These are phyloP conservation scores for Scrobipalpa costella DNA, from an alignment of 2,888 invertebrate species.

Conservation along the genomic window DNA sequence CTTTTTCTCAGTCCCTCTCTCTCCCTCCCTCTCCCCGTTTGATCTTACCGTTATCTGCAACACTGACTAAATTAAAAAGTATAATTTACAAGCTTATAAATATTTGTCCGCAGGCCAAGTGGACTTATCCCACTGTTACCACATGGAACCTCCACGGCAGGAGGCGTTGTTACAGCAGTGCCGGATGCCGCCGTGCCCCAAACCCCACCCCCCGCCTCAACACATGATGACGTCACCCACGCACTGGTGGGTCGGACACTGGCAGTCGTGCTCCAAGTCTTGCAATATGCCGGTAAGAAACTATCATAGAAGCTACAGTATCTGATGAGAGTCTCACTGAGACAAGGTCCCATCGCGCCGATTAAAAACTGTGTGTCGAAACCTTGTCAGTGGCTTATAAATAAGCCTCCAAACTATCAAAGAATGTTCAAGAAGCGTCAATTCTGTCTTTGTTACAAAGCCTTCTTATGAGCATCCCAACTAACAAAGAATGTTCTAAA, in stretches of 20 bases:
- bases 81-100: no score
- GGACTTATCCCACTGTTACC: slow-evolving; percentile 82
- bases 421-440: background rate
- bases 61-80: no score
- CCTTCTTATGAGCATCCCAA: no score
- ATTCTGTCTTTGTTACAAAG: no score
- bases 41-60: no score
- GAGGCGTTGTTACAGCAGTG: slow-evolving; percentile 84
- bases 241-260: slow-evolving; percentile 94
- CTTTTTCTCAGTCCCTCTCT: no score
- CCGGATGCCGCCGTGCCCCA: slow-evolving; percentile 41
- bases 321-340: no score
- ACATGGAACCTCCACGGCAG: slow-evolving; percentile 79
- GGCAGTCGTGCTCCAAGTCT: slow-evolving; percentile 86
- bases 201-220: slow-evolving; percentile 73
- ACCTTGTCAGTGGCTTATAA: slow-evolving; percentile 88
- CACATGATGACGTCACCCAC: slow-evolving; percentile 73
- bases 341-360: no score
- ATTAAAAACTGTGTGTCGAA: no score
- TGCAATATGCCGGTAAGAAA: slow-evolving; percentile 68
- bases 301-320: slow-evolving; percentile 10
- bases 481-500: no score
- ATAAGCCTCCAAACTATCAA: background rate
- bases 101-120: slow-evolving; percentile 67
- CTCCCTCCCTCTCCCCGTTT: no score